Evolutionary conservation across 2,113 vertebrate species (phyloP).

Genomic region (Misgurnus anguillicaudatus): DNA sequence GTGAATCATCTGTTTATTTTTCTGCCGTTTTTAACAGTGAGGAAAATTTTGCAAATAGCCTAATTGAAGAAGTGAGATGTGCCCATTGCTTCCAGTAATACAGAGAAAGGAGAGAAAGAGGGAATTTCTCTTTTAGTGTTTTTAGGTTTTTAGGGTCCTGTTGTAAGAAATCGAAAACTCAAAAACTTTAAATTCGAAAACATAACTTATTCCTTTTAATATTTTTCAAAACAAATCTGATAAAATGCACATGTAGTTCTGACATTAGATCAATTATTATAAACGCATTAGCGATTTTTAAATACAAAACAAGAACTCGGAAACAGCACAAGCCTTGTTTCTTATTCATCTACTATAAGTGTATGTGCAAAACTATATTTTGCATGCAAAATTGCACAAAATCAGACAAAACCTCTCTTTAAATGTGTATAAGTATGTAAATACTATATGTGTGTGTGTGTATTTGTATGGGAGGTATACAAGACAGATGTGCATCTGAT

Average conservation of each 20-base stretch:
- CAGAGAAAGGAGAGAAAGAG: not conserved
- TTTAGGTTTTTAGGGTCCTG: not conserved
- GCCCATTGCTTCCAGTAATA: conserved; percentile 50
- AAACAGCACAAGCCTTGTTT: too few species aligned
- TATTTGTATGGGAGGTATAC: not conserved
- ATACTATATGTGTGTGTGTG: not conserved
- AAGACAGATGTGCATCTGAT: conserved; percentile 3
- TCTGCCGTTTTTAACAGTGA: conserved; percentile 44
- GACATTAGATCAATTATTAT: too few species aligned
- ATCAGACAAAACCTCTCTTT: too few species aligned
- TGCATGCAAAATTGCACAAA: too few species aligned
- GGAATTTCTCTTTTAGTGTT: conserved; percentile 5
- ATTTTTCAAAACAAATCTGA: too few species aligned
- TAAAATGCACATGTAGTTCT: too few species aligned
- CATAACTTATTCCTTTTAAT: too few species aligned
- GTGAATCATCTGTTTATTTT: conserved; percentile 52
- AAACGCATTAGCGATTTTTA: too few species aligned
- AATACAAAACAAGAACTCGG: too few species aligned
- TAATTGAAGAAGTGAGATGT: conserved; percentile 47
- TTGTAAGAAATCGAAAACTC: conserved; percentile 10
- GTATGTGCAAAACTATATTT: too few species aligned
- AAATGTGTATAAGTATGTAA: not conserved
- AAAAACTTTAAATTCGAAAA: too few species aligned
- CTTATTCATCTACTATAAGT: too few species aligned
- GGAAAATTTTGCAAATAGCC: conserved; percentile 49